phyloP scores from a whole-genome alignment of 2,888 invertebrate species.

The Quadroppia sp. region DNA sequence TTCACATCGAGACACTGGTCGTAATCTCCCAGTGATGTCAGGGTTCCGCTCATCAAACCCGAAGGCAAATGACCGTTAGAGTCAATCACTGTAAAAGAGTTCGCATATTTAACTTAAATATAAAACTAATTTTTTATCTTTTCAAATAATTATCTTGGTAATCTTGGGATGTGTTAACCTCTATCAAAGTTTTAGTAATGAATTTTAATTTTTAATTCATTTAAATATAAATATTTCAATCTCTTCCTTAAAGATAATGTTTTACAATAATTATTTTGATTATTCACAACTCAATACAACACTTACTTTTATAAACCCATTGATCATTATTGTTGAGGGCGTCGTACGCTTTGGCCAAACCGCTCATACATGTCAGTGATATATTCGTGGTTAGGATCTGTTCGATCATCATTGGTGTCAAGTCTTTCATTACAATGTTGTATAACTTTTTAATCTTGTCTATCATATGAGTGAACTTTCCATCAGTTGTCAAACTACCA shows the following conservation, averaged over 20 bases:
- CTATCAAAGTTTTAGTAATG: too few species aligned
- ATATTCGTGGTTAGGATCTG: slow-evolving; percentile 12
- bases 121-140: background rate
- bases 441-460: background rate
- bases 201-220: background rate
- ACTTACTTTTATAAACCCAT: slow-evolving; percentile 14
- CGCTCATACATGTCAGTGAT: slow-evolving; percentile 5
- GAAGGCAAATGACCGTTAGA: background rate
- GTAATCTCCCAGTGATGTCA: slow-evolving; percentile 15
- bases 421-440: background rate
- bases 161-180: too few species aligned
- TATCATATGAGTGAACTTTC: background rate
- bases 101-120: background rate
- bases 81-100: background rate
- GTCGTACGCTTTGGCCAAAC: slow-evolving; percentile 1
- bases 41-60: background rate
- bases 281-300: too few species aligned
- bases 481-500: background rate
- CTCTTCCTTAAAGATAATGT: background rate
- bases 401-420: slow-evolving; percentile 30
- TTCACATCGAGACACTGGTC: background rate
- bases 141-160: background rate
- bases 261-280: background rate
- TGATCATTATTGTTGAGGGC: background rate
- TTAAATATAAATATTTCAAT: background rate